Evolutionary conservation across 2,797 vertebrate genomes (phyloP).

Genomic region (Gymnoscopelus braueri): DNA sequence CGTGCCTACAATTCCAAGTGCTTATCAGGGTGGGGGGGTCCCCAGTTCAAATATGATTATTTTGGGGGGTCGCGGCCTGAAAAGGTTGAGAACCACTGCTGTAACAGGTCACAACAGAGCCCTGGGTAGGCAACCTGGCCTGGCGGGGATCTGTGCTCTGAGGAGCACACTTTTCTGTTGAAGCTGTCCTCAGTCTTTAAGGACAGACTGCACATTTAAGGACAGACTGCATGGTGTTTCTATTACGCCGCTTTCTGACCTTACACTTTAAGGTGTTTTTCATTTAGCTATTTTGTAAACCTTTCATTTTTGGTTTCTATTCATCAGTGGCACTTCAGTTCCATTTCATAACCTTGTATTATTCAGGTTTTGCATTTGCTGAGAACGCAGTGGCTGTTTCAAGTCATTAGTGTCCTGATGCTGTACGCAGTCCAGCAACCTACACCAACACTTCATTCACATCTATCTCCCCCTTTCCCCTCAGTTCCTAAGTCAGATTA

Average conservation of each 20-base stretch:
- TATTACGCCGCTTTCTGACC: neutral
- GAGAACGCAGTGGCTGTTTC: neutral
- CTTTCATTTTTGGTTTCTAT: neutral
- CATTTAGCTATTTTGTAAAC: constrained; percentile 3
- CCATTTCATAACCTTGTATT: neutral
- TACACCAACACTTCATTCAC: neutral
- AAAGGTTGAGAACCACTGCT: too few species aligned
- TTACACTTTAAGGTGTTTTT: neutral
- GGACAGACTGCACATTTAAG: too few species aligned
- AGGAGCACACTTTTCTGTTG: too few species aligned
- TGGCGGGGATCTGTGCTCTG: too few species aligned
- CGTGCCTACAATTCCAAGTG: too few species aligned
- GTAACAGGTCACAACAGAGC: too few species aligned
- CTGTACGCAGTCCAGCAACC: constrained; percentile 6
- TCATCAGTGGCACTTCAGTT: neutral
- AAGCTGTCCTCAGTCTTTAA: too few species aligned
- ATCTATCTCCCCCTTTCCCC: neutral
- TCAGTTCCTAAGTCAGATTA: too few species aligned
- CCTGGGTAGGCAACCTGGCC: too few species aligned
- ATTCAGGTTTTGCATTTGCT: neutral
- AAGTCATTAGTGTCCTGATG: constrained; percentile 31
- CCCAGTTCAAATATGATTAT: too few species aligned
- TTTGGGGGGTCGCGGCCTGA: too few species aligned
- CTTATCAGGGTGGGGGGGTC: too few species aligned
- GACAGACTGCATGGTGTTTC: neutral